These are phyloP conservation scores for Rambutsinella grinnellia DNA, from an alignment of 2,888 invertebrate species.

Conservation along the genomic window DNA sequence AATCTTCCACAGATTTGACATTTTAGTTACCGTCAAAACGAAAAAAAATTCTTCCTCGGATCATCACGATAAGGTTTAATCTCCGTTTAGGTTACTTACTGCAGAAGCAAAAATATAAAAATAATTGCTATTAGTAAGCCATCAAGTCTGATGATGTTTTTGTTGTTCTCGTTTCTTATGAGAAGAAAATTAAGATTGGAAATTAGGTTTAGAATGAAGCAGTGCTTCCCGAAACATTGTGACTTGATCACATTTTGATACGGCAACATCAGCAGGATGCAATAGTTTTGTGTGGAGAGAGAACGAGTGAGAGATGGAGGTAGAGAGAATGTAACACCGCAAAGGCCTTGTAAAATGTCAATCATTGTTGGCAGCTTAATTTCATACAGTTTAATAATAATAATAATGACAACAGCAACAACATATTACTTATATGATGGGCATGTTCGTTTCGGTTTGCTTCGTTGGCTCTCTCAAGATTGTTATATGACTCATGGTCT, in stretches of 20 bases:
- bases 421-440: constrained; percentile 6
- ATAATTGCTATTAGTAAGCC: constrained; percentile 52
- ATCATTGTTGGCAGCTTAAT: constrained; percentile 64
- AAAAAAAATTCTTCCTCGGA: no score
- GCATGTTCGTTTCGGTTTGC: neutral
- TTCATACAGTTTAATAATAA: constrained; percentile 53
- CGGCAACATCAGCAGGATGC: no score
- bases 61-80: no score
- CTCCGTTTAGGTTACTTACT: no score
- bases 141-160: constrained; percentile 18
- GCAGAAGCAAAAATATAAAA: constrained; percentile 47
- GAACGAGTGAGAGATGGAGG: constrained; percentile 13
- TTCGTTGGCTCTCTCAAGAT: no score
- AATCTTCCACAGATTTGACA: constrained; percentile 41
- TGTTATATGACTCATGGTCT: no score
- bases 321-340: constrained; percentile 41
- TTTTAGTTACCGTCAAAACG: constrained; percentile 26
- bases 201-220: no score
- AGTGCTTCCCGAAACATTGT: no score
- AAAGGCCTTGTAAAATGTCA: constrained; percentile 62
- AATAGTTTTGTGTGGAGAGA: no score
- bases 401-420: constrained; percentile 43
- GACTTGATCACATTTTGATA: no score
- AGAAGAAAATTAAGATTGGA: no score
- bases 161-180: no score